phyloP scores from a whole-genome alignment of 2,797 vertebrate genomes.

The Percopsis omiscomaycus region DNA sequence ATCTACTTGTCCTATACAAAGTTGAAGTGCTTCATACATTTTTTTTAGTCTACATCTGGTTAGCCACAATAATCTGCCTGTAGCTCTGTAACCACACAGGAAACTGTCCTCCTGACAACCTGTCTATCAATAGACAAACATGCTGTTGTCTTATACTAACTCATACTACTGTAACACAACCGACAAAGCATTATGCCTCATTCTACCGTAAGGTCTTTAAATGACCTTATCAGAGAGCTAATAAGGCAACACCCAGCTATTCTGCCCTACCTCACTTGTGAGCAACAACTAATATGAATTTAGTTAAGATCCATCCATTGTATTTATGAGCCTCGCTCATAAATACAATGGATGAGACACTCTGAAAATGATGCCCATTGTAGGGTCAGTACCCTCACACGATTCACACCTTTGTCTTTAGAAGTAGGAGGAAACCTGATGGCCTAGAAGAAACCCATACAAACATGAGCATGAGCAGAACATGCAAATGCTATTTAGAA shows the following conservation, averaged over 20 bases:
- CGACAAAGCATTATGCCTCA: slow-evolving; percentile 6
- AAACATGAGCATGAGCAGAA: too few species aligned
- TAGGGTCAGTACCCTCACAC: too few species aligned
- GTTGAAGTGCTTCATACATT: background rate
- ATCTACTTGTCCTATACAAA: background rate
- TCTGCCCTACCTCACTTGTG: slow-evolving; percentile 1
- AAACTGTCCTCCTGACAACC: slow-evolving; percentile 43
- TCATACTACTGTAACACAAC: background rate
- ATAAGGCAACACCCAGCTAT: slow-evolving; percentile 18
- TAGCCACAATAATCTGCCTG: background rate
- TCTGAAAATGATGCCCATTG: too few species aligned
- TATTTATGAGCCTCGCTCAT: too few species aligned
- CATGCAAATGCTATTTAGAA: too few species aligned
- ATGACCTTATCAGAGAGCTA: slow-evolving; percentile 30
- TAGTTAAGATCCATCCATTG: background rate
- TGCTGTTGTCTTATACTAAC: background rate
- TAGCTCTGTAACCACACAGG: slow-evolving; percentile 31
- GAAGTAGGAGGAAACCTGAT: too few species aligned
- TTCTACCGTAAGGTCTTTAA: slow-evolving; percentile 18
- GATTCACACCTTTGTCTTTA: too few species aligned
- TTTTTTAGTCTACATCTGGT: slow-evolving; percentile 5
- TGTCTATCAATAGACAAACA: slow-evolving; percentile 35
- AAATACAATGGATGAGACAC: too few species aligned
- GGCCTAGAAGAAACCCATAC: too few species aligned
- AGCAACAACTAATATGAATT: slow-evolving; percentile 20